These are phyloP conservation scores for Acleris literana DNA, from an alignment of 2,888 invertebrate genomes.

Conservation along the genomic window DNA sequence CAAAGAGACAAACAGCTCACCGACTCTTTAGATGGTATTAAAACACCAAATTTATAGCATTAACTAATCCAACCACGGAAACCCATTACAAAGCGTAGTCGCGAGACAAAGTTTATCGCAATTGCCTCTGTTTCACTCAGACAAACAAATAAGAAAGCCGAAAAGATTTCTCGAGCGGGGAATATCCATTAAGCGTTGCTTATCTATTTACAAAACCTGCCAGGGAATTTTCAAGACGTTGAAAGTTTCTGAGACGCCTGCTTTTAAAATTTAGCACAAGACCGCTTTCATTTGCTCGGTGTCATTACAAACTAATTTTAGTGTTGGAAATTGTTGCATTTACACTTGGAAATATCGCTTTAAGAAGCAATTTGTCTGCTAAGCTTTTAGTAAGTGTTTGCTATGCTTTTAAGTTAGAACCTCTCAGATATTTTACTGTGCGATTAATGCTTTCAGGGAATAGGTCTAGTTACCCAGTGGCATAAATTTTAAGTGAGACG, in stretches of 20 bases:
- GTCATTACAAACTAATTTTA: conserved; percentile 8
- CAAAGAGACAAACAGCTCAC: too few relatives aligned
- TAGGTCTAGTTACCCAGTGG: too few relatives aligned
- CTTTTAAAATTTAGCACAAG: conserved; percentile 6
- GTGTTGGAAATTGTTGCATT: conserved; percentile 7
- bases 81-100: conserved; percentile 26
- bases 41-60: conserved; percentile 16
- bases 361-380: too few relatives aligned
- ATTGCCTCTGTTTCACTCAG: conserved; percentile 13
- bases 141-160: conserved; percentile 27
- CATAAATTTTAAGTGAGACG: too few relatives aligned
- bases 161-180: conserved; percentile 13
- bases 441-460: too few relatives aligned
- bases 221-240: conserved; percentile 15
- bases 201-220: conserved; percentile 22
- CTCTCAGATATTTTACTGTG: too few relatives aligned
- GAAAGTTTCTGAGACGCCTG: conserved; percentile 11
- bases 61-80: conserved; percentile 6
- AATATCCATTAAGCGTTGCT: conserved; percentile 31
- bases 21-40: not conserved
- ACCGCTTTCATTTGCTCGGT: conserved; percentile 9
- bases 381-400: too few relatives aligned
- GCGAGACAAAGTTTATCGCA: conserved; percentile 23
- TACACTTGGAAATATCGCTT: not conserved
- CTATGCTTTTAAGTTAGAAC: too few relatives aligned